Evolutionary conservation across 2,797 vertebrate species (phyloP).

Genomic region (Crax fasciolata): DNA sequence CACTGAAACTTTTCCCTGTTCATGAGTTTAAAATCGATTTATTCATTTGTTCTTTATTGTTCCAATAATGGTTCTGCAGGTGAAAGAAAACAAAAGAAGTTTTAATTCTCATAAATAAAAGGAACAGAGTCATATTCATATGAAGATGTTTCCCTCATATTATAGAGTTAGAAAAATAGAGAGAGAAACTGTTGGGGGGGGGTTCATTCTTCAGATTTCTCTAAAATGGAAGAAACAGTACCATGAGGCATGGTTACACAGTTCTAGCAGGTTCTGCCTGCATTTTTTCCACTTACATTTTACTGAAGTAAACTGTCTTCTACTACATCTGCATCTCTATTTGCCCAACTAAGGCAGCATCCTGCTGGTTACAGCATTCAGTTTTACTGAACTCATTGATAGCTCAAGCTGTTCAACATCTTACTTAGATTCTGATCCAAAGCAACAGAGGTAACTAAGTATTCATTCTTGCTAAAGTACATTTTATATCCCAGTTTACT

Average conservation of each 20-base stretch:
- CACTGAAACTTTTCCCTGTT: background rate
- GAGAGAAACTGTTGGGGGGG: background rate
- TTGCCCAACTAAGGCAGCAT: background rate
- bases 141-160: background rate
- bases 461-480: background rate
- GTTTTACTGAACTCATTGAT: background rate
- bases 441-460: background rate
- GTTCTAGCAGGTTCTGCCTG: background rate
- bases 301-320: background rate
- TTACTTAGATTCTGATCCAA: background rate
- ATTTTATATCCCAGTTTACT: background rate
- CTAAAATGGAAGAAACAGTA: background rate
- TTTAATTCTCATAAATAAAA: background rate
- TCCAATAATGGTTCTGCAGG: constrained; percentile 14
- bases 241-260: background rate
- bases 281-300: background rate
- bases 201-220: background rate
- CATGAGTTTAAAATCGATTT: constrained; percentile 65
- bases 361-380: background rate
- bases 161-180: background rate
- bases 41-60: constrained; percentile 20
- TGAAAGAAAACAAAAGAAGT: background rate
- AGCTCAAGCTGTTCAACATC: background rate
- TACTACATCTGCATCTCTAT: background rate
- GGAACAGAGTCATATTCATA: background rate